Conservation (phyloP, 2,888 invertebrate species). For the Drosophila formosana region DNA sequence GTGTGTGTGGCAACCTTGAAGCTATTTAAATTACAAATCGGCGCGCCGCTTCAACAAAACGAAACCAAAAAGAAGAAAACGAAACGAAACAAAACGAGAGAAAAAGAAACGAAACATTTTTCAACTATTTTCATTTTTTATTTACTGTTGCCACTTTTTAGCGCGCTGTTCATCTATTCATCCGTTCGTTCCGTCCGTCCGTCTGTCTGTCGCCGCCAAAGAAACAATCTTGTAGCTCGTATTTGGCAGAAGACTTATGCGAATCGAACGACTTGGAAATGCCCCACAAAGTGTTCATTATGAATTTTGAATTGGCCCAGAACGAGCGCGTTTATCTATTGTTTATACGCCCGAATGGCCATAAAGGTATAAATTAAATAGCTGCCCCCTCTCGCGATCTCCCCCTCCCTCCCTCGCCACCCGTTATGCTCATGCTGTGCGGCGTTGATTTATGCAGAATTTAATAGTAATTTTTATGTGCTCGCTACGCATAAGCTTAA, state of each 20-base stretch:
- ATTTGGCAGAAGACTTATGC: slow-evolving; percentile 72
- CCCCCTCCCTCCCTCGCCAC: not conserved
- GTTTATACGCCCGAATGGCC: slow-evolving; percentile 72
- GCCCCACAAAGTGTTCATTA: slow-evolving; percentile 76
- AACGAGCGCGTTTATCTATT: slow-evolving; percentile 78
- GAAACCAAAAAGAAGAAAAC: slow-evolving; percentile 18
- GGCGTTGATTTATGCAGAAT: slow-evolving; percentile 63
- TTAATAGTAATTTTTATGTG: slow-evolving; percentile 53
- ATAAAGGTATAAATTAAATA: slow-evolving; percentile 76
- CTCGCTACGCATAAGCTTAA: slow-evolving; percentile 1
- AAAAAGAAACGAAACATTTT: slow-evolving; percentile 55
- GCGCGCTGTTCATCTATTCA: slow-evolving; percentile 38
- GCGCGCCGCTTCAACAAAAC: slow-evolving; percentile 48
- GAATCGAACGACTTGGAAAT: slow-evolving; percentile 74
- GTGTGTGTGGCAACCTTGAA: slow-evolving; percentile 72
- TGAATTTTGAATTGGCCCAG: slow-evolving; percentile 68
- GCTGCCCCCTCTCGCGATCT: not conserved
- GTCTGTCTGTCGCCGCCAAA: slow-evolving; percentile 26
- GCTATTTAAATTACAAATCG: slow-evolving; percentile 80
- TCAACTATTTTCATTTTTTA: slow-evolving; percentile 82
- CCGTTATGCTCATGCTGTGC: slow-evolving; percentile 21
- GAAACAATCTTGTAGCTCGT: slow-evolving; percentile 53
- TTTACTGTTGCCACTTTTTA: slow-evolving; percentile 75
- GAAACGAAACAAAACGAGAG: slow-evolving; percentile 23
- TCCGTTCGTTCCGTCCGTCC: slow-evolving; percentile 6